Percentiles rank a stretch among this genome's conserved stretches.
phyloP scores from a whole-genome alignment of 2,888 invertebrate species.

The Alloplasta piceator region DNA sequence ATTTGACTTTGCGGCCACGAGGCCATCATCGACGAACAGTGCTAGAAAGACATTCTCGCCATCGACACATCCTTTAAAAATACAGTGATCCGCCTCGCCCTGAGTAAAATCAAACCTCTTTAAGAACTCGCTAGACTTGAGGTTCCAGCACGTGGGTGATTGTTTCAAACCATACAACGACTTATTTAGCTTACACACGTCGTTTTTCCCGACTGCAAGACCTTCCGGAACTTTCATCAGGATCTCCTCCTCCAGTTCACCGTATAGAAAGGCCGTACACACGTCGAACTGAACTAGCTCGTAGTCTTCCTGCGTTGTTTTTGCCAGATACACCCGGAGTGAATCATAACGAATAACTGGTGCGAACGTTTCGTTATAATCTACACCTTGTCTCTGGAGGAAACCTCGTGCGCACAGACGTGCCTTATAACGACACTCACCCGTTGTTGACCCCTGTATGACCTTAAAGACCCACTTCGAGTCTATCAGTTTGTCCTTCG shows the following conservation, averaged over 20 bases:
- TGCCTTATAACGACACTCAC: slow-evolving; percentile 38
- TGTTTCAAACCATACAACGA: slow-evolving; percentile 64
- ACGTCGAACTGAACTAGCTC: neutral
- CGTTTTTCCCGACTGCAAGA: slow-evolving; percentile 31
- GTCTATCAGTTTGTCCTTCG: slow-evolving; percentile 31
- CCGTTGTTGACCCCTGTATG: slow-evolving; percentile 27
- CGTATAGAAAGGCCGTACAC: neutral
- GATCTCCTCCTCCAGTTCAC: neutral
- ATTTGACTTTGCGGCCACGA: slow-evolving; percentile 54
- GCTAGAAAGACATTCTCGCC: slow-evolving; percentile 33
- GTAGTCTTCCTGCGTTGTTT: neutral
- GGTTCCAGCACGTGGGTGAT: slow-evolving; percentile 64
- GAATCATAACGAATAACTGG: too few relatives aligned
- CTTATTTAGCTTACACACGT: too few relatives aligned
- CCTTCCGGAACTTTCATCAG: slow-evolving; percentile 26
- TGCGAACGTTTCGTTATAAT: slow-evolving; percentile 59
- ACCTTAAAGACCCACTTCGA: slow-evolving; percentile 53
- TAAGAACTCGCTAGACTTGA: slow-evolving; percentile 58
- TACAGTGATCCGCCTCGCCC: slow-evolving; percentile 44
- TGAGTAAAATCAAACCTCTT: slow-evolving; percentile 42
- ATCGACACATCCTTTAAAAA: slow-evolving; percentile 45
- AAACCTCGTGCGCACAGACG: slow-evolving; percentile 44
- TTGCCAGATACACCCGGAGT: neutral
- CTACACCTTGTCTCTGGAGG: slow-evolving; percentile 36
- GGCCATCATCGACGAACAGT: slow-evolving; percentile 61